Conservation (phyloP, 1,140 invertebrate genomes). For the Hycleus phaleratus region DNA sequence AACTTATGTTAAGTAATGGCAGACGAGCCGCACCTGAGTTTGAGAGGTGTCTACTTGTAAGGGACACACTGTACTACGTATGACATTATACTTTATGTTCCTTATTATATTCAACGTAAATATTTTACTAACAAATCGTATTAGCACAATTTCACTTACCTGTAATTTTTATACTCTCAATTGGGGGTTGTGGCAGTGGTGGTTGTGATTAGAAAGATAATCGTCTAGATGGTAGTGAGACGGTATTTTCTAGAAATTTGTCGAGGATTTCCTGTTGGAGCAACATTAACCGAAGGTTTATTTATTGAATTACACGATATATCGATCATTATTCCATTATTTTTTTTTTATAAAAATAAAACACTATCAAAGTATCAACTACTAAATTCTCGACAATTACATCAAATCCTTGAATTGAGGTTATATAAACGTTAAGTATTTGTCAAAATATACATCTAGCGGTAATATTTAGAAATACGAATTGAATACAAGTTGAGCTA, state of each 20-base stretch:
- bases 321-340: conserved; percentile 22
- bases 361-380: conserved; percentile 3
- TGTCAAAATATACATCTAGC: neutral
- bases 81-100: no score
- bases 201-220: conserved; percentile 4
- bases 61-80: no score
- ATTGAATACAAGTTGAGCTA: neutral
- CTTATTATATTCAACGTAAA: no score
- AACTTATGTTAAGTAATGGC: no score
- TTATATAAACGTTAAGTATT: neutral
- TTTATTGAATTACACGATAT: conserved; percentile 24
- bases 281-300: conserved; percentile 33
- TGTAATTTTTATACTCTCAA: conserved; percentile 14
- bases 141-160: conserved; percentile 10
- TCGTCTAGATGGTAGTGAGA: conserved; percentile 31
- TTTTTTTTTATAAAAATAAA: conserved; percentile 7
- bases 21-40: no score
- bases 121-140: no score
- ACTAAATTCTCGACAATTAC: no score
- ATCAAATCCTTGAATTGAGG: no score
- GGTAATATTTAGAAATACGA: neutral
- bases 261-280: conserved; percentile 36
- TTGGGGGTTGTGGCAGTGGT: conserved; percentile 10
- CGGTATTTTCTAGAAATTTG: conserved; percentile 36
- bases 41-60: no score